Base-by-base conservation (phyloP, 2,113 vertebrate genomes). In the Onychostruthus taczanowskii region DNA sequence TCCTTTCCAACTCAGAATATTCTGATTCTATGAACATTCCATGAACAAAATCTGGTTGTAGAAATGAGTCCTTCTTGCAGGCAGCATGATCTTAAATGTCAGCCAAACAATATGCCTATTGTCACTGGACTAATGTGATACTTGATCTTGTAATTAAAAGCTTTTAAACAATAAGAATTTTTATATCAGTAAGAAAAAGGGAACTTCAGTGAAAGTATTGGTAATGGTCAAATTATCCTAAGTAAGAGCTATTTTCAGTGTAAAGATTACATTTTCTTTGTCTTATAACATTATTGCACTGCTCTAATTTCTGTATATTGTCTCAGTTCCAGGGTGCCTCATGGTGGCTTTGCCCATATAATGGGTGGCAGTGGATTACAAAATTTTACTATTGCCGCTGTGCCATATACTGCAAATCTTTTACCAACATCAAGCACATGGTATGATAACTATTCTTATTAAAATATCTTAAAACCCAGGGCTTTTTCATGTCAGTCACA, bases 301-400 rank as follows among this genome's bases (percentile, higher is more conserved):
- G 24, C 33, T 59, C 87, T 96, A 91, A 63, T 86, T 94, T 73
- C 37, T 91, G 35, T 78, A 59, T 39, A 81, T 90, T 84, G 92
- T 96, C 79, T 95, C 96, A 99, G 99, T 97, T 99, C 99, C 76
- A 99, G 99, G 89, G 99, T 99, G 75, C 99, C 99, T 80, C 99
- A 99, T 89, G 99, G 99, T 68, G 99, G 99, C 43, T 99, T 99
- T 97, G 99, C 99, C 59, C 99, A 98, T 89, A 98, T 99, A 93
- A 99, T 99, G 99, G 99, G 99, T 84, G 99, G 99, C 81, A 99
- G 99, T 6, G 99, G 99, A 86, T 96, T 99, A 94, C 99, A 99
- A 87, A 99, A 99, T 97, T 99, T 99, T 90, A 99, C 99, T 12
- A 98, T 99, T 56, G 98, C 99, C 96, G 99, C 99, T 72, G 99